Evolutionary conservation across 1,140 invertebrate genomes (phyloP).

Genomic region (Lucilia cuprina): DNA sequence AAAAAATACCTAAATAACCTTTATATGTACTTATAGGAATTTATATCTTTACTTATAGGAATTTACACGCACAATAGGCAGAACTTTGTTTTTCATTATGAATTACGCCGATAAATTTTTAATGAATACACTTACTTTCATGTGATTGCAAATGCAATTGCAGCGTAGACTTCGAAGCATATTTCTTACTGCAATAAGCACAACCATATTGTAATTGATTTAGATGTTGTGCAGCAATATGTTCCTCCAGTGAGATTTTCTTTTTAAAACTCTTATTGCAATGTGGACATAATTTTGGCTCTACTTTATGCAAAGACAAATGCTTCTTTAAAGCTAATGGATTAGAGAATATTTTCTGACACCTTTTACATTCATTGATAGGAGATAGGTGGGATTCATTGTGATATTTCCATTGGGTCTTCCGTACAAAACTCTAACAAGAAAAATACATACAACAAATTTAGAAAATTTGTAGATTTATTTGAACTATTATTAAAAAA

Average conservation of each 20-base stretch:
- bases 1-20: too few relatives aligned
- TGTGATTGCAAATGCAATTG: conserved; percentile 59
- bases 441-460: not conserved
- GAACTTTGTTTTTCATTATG: too few relatives aligned
- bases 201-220: conserved; percentile 57
- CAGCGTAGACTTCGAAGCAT: conserved; percentile 62
- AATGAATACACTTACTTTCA: conserved; percentile 41
- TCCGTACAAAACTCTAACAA: conserved; percentile 48
- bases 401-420: conserved; percentile 55
- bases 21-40: too few relatives aligned
- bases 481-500: not conserved
- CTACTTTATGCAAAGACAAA: conserved; percentile 37
- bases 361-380: conserved; percentile 42
- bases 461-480: not conserved
- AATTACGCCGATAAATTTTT: too few relatives aligned
- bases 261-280: conserved; percentile 34
- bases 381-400: conserved; percentile 44
- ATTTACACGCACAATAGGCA: too few relatives aligned
- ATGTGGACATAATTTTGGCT: not conserved
- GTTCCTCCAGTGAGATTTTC: not conserved
- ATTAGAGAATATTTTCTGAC: conserved; percentile 44
- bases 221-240: conserved; percentile 26
- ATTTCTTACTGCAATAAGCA: conserved; percentile 61
- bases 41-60: too few relatives aligned
- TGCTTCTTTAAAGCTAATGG: conserved; percentile 44